phyloP scores from a whole-genome alignment of 2,113 vertebrate genomes.

The Helogale parvula region DNA sequence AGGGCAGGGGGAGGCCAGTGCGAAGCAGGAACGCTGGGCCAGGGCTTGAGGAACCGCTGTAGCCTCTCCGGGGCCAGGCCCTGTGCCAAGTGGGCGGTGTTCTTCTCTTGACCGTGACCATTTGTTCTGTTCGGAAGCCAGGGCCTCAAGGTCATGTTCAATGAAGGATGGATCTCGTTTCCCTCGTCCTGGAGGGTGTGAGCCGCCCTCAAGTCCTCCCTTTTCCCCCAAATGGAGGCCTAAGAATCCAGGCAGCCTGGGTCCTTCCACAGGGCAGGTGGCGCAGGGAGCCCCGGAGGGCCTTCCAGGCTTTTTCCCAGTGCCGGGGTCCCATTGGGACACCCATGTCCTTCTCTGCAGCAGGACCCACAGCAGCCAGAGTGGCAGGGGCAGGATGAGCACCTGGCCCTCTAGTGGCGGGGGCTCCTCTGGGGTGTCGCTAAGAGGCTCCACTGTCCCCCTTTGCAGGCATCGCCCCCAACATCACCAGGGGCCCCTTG shows the following conservation, averaged over 20 bases:
- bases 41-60: accelerated
- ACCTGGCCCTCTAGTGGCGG: not conserved
- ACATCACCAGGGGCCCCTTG: slow-evolving; percentile 96
- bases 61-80: not conserved
- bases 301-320: not conserved
- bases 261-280: not conserved
- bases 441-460: slow-evolving; percentile 43
- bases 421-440: not conserved
- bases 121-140: not conserved
- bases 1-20: accelerated
- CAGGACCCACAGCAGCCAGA: too few relatives aligned
- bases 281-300: accelerated
- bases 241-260: not conserved
- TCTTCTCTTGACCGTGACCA: accelerated
- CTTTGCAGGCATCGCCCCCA: slow-evolving; percentile 94
- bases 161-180: accelerated
- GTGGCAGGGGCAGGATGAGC: accelerated
- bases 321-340: accelerated
- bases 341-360: not conserved
- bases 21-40: accelerated
- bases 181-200: not conserved
- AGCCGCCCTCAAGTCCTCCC: not conserved
- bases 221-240: not conserved
- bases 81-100: too few relatives aligned
- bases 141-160: accelerated